Percentiles rank a stretch among this genome's conserved stretches.
Conservation (phyloP, 1,140 invertebrate genomes). For the silkworm (Bombyx mori) region DNA sequence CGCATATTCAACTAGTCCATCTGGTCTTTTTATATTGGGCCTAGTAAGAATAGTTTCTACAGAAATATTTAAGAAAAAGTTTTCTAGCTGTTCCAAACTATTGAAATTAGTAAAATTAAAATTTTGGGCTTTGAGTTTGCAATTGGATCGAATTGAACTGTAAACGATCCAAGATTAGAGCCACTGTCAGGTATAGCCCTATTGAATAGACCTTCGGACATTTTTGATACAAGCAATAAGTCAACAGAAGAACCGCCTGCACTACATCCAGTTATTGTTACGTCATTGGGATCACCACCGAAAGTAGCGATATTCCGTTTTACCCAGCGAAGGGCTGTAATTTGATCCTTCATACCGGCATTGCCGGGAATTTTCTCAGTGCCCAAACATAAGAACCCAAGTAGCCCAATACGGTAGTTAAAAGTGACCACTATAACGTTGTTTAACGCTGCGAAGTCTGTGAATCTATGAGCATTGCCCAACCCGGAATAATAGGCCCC, state of each 20-base stretch:
- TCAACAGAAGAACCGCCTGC: conserved; percentile 18
- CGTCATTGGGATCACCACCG: conserved; percentile 29
- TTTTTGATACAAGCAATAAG: conserved; percentile 18
- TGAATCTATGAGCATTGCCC: conserved; percentile 11
- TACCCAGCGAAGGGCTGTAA: conserved; percentile 22
- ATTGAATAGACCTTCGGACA: conserved; percentile 20
- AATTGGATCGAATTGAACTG: conserved; percentile 18
- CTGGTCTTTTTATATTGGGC: conserved; percentile 1
- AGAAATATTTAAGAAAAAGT: conserved; percentile 11
- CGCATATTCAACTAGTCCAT: conserved; percentile 10
- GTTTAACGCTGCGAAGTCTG: conserved; percentile 14
- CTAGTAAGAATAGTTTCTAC: not conserved
- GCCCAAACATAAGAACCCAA: conserved; percentile 30
- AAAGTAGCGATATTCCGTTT: conserved; percentile 22
- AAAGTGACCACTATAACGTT: conserved; percentile 23
- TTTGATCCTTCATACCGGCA: conserved; percentile 33
- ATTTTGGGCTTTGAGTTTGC: conserved; percentile 11
- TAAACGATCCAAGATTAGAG: conserved; percentile 8
- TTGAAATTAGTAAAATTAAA: conserved; percentile 7
- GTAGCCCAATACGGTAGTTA: conserved; percentile 25
- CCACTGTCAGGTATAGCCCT: conserved; percentile 27
- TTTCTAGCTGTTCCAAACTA: conserved; percentile 16
- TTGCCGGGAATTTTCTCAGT: conserved; percentile 27
- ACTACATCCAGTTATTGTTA: conserved; percentile 22
- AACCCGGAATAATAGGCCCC: conserved; percentile 23